Evolutionary conservation across 2,888 invertebrate genomes (phyloP).

Genomic region (Hypolimnas misippus): DNA sequence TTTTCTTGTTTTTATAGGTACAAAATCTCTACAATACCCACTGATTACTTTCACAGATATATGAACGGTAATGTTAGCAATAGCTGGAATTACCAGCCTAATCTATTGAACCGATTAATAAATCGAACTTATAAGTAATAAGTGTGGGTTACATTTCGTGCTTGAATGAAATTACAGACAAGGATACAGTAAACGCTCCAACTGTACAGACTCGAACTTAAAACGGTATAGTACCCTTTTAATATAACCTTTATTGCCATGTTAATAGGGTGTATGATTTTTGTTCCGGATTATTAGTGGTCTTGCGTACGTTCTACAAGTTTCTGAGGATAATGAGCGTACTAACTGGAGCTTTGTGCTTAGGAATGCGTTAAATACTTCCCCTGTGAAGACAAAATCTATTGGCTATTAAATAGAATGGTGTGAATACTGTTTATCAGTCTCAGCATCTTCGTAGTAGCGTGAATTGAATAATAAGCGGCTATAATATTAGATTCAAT

Average conservation of each 20-base stretch:
- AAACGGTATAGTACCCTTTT: constrained; percentile 5
- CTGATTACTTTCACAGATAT: not conserved
- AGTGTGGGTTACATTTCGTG: constrained; percentile 34
- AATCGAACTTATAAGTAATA: constrained; percentile 27
- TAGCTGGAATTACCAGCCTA: constrained; percentile 13
- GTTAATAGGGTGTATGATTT: constrained; percentile 21
- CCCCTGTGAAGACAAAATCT: constrained; percentile 41
- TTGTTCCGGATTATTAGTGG: not conserved
- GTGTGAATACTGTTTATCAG: constrained; percentile 40
- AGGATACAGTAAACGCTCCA: constrained; percentile 46
- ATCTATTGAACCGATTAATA: constrained; percentile 28
- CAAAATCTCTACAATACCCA: not conserved
- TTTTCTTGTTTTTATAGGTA: too few relatives aligned
- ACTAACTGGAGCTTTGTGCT: constrained; percentile 64
- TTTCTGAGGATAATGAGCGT: constrained; percentile 68
- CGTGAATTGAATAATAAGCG: constrained; percentile 32
- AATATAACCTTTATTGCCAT: constrained; percentile 22
- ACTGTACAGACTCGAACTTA: constrained; percentile 39
- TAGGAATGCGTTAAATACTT: constrained; percentile 54
- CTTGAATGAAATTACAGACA: constrained; percentile 56
- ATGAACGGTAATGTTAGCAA: not conserved
- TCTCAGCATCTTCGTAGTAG: constrained; percentile 32
- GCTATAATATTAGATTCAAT: constrained; percentile 11
- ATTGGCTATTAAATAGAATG: constrained; percentile 40
- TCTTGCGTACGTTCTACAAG: constrained; percentile 53